phyloP scores from a whole-genome alignment of 1,140 invertebrate species.

The Dysdera silvatica region DNA sequence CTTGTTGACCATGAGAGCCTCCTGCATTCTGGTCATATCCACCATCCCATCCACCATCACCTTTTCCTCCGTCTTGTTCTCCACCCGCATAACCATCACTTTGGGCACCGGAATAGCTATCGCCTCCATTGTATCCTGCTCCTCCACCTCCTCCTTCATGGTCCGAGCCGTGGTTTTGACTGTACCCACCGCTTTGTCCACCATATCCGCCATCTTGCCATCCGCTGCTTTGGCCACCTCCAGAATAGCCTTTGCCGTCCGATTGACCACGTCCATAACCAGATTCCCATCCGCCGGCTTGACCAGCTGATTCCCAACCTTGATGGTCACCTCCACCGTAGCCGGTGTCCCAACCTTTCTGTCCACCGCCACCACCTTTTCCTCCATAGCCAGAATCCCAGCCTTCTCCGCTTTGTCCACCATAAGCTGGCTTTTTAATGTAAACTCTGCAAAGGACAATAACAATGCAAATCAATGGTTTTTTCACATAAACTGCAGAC shows the following conservation, averaged over 20 bases:
- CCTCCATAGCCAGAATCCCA: constrained; percentile 15
- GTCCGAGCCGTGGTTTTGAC: too few species aligned
- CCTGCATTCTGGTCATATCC: not conserved
- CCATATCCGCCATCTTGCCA: constrained; percentile 16
- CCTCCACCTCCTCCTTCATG: not conserved
- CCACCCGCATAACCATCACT: not conserved
- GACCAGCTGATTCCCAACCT: not conserved
- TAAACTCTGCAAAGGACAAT: constrained; percentile 14
- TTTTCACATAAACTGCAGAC: not conserved
- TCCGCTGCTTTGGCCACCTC: constrained; percentile 18
- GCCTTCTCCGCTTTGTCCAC: constrained; percentile 12
- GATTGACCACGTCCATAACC: constrained; percentile 40
- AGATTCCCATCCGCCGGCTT: constrained; percentile 39
- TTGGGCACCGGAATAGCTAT: too few species aligned
- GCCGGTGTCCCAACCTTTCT: not conserved
- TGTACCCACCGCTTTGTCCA: constrained; percentile 1
- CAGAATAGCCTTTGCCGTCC: constrained; percentile 32
- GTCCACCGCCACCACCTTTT: constrained; percentile 3
- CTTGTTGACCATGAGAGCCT: not conserved
- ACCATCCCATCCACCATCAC: not conserved
- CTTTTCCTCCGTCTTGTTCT: not conserved
- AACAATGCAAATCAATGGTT: not conserved
- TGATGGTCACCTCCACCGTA: not conserved
- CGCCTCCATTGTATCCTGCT: not conserved
- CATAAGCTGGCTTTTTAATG: constrained; percentile 22